Evolutionary conservation across 1,140 invertebrate species (phyloP), one percentile per base, ranked within the genome.

Genomic region (Chelonus insularis): DNA sequence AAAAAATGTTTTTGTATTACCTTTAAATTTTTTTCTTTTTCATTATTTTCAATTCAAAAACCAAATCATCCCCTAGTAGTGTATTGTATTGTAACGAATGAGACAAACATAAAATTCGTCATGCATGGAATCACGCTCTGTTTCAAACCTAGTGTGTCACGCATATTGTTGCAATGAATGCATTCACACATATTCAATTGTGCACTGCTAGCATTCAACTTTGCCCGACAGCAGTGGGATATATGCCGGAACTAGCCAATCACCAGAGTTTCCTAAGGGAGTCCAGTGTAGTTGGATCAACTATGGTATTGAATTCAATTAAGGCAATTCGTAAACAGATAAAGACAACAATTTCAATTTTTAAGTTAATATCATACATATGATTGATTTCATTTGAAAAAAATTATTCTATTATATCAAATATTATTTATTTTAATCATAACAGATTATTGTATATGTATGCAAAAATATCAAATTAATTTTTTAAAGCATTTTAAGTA

Each of bases 211-310:
- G 52, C 52, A 41, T 55, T 55, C 52, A 55, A 55, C 52, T 55
- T 55, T 55, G 52, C 21, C 36, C 32, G 34, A 55, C 52, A 55
- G 52, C 32, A 41, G 34, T 55, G 52, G 52, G 36, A 37, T 55
- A 39, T 39, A 55, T 55, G 18, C 52, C 52, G 52, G 52, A 55
- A 55, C 34, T 39, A 41, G 34, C 52, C 52, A 55, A 55, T 55
- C 52, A 55, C 52, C 52, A 41, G 18, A 9, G 36, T 18, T 55
- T 32, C 52, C 52, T 36, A 55, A 55, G 52, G 52, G 52, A 39
- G 20, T 55, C 18, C 4, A 20, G 20, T 18, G 36, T 34, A 14
- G 34, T 55, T 20, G 29, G 52, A 55, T 55, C 36, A 34, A 55
- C 37, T 32, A 14, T 55, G 34, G 21, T 55, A 20, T 23, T 36